Percentiles rank a stretch among this genome's conserved stretches.
Conservation (phyloP, 1,140 invertebrate species). For the Sitophilus oryzae region DNA sequence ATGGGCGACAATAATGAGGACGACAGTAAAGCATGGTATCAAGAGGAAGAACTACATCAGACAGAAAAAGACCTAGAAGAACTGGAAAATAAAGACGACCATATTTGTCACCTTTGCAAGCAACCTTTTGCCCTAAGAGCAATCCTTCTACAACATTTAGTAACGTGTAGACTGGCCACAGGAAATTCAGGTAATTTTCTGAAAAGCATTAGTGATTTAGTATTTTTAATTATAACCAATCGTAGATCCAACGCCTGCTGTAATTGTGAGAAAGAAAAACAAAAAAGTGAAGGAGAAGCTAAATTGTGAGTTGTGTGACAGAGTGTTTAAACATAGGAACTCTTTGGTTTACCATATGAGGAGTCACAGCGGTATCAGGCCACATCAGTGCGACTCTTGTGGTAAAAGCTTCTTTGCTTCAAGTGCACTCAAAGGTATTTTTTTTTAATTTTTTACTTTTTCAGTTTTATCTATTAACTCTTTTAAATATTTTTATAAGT, state of each 20-base stretch:
- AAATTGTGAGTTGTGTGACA: constrained; percentile 60
- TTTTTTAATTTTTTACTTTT: too few relatives aligned
- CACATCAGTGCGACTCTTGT: constrained; percentile 75
- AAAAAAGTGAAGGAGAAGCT: constrained; percentile 37
- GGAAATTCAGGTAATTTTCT: constrained; percentile 40
- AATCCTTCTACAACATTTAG: constrained; percentile 39
- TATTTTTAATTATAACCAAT: neutral
- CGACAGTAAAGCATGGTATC: constrained; percentile 41
- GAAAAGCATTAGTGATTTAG: neutral
- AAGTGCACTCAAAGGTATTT: constrained; percentile 58
- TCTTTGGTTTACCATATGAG: constrained; percentile 78
- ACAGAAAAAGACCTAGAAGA: constrained; percentile 45
- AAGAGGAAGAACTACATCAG: constrained; percentile 42
- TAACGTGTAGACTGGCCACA: constrained; percentile 37
- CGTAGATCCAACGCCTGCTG: constrained; percentile 20
- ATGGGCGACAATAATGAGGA: constrained; percentile 32
- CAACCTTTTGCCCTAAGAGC: constrained; percentile 39
- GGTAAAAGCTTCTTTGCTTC: constrained; percentile 75
- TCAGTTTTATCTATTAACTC: too few relatives aligned
- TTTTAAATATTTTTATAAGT: constrained; percentile 6
- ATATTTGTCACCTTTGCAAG: constrained; percentile 40
- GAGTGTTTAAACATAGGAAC: constrained; percentile 74
- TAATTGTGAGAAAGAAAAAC: constrained; percentile 29
- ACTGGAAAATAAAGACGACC: constrained; percentile 41
- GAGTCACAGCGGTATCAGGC: constrained; percentile 68